phyloP scores from a whole-genome alignment of 2,888 invertebrate genomes.

The Meganola albula region DNA sequence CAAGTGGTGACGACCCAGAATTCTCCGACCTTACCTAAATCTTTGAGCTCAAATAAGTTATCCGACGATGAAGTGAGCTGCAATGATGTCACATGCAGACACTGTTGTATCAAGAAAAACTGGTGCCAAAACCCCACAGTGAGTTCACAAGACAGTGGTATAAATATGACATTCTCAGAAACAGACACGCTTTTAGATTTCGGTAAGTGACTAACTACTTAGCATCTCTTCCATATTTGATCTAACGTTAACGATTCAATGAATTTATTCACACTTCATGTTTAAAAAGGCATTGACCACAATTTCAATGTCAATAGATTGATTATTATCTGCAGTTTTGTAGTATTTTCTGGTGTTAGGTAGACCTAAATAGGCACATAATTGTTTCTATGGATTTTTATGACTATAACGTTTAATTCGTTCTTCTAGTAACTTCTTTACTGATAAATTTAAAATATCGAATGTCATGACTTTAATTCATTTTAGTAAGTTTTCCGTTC shows the following conservation, averaged over 20 bases:
- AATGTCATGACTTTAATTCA: no score
- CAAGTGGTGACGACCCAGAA: constrained; percentile 65
- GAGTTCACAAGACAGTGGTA: constrained; percentile 87
- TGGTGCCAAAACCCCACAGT: constrained; percentile 83
- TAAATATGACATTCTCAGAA: constrained; percentile 85
- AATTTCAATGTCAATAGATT: constrained; percentile 19
- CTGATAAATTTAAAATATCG: no score
- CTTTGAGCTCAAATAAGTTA: constrained; percentile 74
- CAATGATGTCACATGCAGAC: constrained; percentile 64
- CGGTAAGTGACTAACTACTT: constrained; percentile 44
- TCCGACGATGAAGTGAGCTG: constrained; percentile 78
- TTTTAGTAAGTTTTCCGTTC: no score
- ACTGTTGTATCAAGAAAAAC: constrained; percentile 72
- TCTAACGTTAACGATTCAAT: constrained; percentile 9
- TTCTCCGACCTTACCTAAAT: constrained; percentile 68
- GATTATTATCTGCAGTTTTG: constrained; percentile 10
- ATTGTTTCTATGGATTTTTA: no score
- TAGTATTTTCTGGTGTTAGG: constrained; percentile 38
- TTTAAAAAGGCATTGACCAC: constrained; percentile 10
- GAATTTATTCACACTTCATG: constrained; percentile 10
- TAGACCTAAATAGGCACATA: no score
- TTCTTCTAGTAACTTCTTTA: no score
- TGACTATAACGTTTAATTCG: no score
- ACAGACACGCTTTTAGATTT: constrained; percentile 77
- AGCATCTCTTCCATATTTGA: not conserved